A percentile compares a stretch with the other conserved stretches of the same genome.
Evolutionary conservation across 2,888 invertebrate genomes (phyloP).

Genomic region (Papilio gigon): DNA sequence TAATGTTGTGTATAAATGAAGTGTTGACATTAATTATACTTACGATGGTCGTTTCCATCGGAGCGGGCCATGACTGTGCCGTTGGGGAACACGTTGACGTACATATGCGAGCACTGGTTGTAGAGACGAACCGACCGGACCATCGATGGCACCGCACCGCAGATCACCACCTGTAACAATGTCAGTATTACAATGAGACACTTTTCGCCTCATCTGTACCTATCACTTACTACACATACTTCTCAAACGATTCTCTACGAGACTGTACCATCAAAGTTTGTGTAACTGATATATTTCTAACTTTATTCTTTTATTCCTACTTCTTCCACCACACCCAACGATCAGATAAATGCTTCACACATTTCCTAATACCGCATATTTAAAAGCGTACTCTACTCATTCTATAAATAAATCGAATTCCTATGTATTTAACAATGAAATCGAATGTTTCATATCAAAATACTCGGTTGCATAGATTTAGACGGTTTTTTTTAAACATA

Average conservation of each 20-base stretch:
- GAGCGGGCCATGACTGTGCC: conserved; percentile 85
- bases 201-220: neutral
- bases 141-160: conserved; percentile 88
- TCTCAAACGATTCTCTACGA: neutral
- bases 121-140: conserved; percentile 87
- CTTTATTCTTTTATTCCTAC: neutral
- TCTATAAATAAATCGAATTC: no score
- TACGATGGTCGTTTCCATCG: conserved; percentile 83
- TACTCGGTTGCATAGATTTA: no score
- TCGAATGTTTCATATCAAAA: neutral
- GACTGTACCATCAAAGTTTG: neutral
- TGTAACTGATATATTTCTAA: neutral
- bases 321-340: neutral
- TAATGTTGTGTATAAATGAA: conserved; percentile 40
- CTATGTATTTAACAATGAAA: no score
- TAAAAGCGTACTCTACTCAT: no score
- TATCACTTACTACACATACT: neutral
- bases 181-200: conserved; percentile 14
- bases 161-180: conserved; percentile 84
- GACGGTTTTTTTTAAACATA: no score
- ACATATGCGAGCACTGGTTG: conserved; percentile 86
- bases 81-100: conserved; percentile 85
- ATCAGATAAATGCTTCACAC: no score
- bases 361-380: no score
- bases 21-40: conserved; percentile 61